A percentile compares a stretch with the other conserved stretches of the same genome.
Evolutionary conservation across 2,797 vertebrate genomes (phyloP).

Genomic region (Dryobates pubescens): DNA sequence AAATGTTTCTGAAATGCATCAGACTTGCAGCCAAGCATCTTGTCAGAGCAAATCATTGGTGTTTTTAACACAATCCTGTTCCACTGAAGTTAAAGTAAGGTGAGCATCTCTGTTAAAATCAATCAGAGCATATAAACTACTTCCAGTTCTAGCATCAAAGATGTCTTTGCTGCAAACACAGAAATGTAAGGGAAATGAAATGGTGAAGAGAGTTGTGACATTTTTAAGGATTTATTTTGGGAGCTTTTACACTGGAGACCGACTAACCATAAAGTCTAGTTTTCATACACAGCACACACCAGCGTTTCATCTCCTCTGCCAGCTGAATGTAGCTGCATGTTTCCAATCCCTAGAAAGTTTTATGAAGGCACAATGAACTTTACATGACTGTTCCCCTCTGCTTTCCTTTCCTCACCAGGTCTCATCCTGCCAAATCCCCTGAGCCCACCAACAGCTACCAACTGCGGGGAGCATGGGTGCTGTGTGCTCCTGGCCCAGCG

Average conservation of each 20-base stretch:
- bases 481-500: rapidly evolving
- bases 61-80: background rate
- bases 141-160: constrained; percentile 47
- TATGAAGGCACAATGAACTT: background rate
- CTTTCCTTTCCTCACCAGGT: background rate
- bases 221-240: constrained; percentile 49
- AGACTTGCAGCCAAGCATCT: background rate
- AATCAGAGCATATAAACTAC: constrained; percentile 5
- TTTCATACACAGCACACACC: background rate
- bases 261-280: background rate
- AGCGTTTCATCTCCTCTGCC: constrained; percentile 14
- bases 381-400: background rate
- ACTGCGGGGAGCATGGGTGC: rapidly evolving
- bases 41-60: background rate
- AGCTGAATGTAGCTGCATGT: background rate
- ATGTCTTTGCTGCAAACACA: constrained; percentile 41
- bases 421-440: background rate
- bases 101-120: background rate
- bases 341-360: constrained; percentile 14
- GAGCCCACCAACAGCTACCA: background rate
- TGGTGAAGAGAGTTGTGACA: background rate
- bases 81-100: constrained; percentile 25
- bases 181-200: constrained; percentile 17
- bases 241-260: background rate
- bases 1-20: background rate